Percentiles rank a stretch among this genome's conserved stretches.
Evolutionary conservation across 2,113 vertebrate species (phyloP).

Genomic region (Amblyopsis rosae): DNA sequence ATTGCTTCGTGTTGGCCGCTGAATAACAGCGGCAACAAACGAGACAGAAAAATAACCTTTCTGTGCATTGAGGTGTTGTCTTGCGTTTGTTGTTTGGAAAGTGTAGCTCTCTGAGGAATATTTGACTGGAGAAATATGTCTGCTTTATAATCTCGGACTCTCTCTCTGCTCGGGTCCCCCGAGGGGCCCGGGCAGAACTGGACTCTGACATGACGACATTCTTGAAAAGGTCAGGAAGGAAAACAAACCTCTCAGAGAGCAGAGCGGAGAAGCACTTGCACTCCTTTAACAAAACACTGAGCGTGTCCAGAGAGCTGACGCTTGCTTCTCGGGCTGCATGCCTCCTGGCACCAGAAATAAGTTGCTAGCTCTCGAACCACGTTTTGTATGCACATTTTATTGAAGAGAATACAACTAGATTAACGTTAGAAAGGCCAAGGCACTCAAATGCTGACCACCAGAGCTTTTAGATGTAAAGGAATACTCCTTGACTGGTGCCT

Average conservation of each 20-base stretch:
- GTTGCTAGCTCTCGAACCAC: neutral
- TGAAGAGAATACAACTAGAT: too few relatives aligned
- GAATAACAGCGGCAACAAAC: constrained; percentile 42
- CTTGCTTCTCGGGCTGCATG: too few relatives aligned
- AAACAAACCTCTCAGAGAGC: constrained; percentile 19
- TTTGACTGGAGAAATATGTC: constrained; percentile 28
- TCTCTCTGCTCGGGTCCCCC: constrained; percentile 3
- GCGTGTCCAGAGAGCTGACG: neutral
- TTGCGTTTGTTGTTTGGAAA: neutral
- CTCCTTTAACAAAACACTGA: constrained; percentile 17
- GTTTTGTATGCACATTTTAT: neutral
- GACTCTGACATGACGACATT: constrained; percentile 13
- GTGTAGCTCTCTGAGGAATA: constrained; percentile 10
- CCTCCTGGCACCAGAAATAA: neutral
- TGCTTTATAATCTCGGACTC: constrained; percentile 10
- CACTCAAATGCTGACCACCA: too few relatives aligned
- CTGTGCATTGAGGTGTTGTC: neutral
- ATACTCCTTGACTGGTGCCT: too few relatives aligned
- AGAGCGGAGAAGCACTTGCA: neutral
- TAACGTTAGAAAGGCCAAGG: too few relatives aligned
- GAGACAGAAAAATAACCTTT: neutral
- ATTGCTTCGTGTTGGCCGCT: constrained; percentile 38
- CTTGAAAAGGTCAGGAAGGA: constrained; percentile 18
- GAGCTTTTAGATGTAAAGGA: too few relatives aligned
- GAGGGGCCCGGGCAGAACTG: neutral